These are phyloP conservation scores for Clarias magur DNA, from an alignment of 2,113 vertebrate genomes.

Conservation along the genomic window DNA sequence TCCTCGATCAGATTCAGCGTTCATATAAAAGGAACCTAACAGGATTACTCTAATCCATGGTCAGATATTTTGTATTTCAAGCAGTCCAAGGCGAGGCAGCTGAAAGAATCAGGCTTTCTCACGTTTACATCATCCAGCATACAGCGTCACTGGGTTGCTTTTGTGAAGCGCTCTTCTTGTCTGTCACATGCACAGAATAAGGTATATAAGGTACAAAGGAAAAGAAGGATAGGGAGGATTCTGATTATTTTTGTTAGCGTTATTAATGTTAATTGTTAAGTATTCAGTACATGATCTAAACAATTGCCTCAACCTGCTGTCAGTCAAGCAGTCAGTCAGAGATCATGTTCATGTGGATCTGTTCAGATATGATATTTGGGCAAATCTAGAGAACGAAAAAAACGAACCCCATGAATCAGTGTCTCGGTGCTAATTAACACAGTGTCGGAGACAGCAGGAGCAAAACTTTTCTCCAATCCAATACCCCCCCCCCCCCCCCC, in stretches of 20 bases:
- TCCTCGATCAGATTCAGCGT: conserved; percentile 20
- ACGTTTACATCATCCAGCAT: conserved; percentile 39
- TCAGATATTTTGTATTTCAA: conserved; percentile 41
- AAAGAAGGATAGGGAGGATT: neutral
- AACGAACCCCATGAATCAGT: conserved; percentile 28
- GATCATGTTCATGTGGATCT: conserved; percentile 23
- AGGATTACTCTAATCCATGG: conserved; percentile 42
- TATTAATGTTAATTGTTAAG: conserved; percentile 3
- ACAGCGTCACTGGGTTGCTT: neutral
- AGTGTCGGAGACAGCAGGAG: conserved; percentile 35
- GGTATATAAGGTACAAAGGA: neutral
- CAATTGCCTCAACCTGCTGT: conserved; percentile 2
- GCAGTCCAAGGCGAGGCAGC: conserved; percentile 16
- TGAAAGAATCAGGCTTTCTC: conserved; percentile 21
- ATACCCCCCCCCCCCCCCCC: neutral
- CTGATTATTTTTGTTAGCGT: neutral
- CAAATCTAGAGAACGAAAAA: conserved; percentile 27
- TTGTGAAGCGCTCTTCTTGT: conserved; percentile 10
- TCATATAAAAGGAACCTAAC: conserved; percentile 22
- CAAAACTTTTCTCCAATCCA: conserved; percentile 49
- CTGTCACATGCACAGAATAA: neutral
- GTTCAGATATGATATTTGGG: conserved; percentile 35
- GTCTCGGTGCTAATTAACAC: conserved; percentile 52
- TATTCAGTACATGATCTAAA: conserved; percentile 8
- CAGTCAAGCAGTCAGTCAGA: conserved; percentile 10